Conservation (phyloP, 2,888 invertebrate species). For the Blastobasis adustella region DNA sequence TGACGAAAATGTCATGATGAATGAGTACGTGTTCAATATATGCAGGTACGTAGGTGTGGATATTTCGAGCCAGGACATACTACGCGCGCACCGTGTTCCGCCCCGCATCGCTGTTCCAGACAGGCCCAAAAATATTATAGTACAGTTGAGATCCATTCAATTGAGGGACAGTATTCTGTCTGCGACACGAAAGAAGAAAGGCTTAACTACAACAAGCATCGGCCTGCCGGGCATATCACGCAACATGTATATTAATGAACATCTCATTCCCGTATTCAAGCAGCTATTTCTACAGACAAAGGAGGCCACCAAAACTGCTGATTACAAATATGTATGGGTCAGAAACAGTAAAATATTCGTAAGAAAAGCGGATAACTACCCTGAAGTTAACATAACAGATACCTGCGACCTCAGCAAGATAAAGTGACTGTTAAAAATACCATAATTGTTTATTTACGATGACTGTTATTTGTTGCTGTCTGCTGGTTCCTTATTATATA, state of each 20-base stretch:
- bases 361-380: slow-evolving; percentile 1
- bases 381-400: background rate
- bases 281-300: background rate
- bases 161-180: background rate
- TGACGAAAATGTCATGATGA: background rate
- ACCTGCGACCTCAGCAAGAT: background rate
- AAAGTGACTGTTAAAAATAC: background rate
- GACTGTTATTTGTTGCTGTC: too few species aligned
- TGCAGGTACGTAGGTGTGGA: background rate
- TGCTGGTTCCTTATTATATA: too few species aligned
- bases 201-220: background rate
- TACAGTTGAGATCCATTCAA: background rate
- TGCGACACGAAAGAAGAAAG: background rate
- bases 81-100: background rate
- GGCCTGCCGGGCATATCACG: background rate
- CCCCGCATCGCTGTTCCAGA: background rate
- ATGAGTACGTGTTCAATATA: background rate
- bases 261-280: background rate
- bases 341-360: too few species aligned
- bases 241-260: slow-evolving; percentile 1
- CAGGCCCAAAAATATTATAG: background rate
- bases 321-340: background rate
- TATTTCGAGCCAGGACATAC: background rate
- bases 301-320: background rate
- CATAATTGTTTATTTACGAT: too few species aligned